phyloP scores from a whole-genome alignment of 1,140 invertebrate genomes.

The Hirudo medicinalis region DNA sequence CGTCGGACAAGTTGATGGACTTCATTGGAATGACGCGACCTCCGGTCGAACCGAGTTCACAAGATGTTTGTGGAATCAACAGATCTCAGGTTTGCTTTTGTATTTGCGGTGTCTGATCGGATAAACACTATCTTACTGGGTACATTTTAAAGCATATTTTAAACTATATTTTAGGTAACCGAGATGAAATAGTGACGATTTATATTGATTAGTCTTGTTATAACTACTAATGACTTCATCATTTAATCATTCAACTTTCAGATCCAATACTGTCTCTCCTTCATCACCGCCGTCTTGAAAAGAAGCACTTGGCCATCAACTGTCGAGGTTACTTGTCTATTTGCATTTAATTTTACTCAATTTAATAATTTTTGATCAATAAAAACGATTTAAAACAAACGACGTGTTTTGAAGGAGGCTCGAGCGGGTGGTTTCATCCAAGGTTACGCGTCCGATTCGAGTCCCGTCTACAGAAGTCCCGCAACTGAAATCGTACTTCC shows the following conservation, averaged over 20 bases:
- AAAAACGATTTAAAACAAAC: too few species aligned
- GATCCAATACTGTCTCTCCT: conserved; percentile 56
- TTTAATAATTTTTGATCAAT: too few species aligned
- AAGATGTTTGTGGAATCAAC: conserved; percentile 49
- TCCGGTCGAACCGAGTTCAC: conserved; percentile 50
- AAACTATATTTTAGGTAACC: too few species aligned
- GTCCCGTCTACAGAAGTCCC: background rate
- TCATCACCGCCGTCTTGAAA: conserved; percentile 67
- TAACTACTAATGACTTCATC: conserved; percentile 5
- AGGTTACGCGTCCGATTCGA: too few species aligned
- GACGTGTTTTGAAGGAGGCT: too few species aligned
- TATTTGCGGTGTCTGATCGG: background rate
- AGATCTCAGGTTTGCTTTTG: conserved; percentile 42
- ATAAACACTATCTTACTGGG: too few species aligned
- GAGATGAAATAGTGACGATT: too few species aligned
- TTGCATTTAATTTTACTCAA: too few species aligned
- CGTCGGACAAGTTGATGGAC: conserved; percentile 54
- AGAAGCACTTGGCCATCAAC: conserved; percentile 63
- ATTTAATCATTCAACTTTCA: conserved; percentile 36
- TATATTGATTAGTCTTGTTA: background rate
- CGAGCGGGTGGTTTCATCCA: too few species aligned
- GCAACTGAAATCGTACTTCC: background rate
- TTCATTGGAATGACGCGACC: conserved; percentile 62
- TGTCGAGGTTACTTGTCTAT: conserved; percentile 49
- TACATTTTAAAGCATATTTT: too few species aligned